Conservation (phyloP, 2,113 vertebrate genomes). For the Charina bottae region DNA sequence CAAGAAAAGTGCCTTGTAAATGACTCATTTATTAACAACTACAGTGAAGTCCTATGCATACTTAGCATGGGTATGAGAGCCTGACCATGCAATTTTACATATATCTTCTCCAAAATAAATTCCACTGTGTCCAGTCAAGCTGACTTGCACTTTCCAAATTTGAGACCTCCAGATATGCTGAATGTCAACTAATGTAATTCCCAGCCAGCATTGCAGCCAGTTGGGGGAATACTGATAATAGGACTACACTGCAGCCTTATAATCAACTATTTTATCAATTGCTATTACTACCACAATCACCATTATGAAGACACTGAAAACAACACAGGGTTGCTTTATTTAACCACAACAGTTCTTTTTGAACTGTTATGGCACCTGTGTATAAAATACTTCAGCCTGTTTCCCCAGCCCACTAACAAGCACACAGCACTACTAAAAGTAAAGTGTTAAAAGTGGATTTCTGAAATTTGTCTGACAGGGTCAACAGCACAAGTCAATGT, state of each 20-base stretch:
- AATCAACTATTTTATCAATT: background rate
- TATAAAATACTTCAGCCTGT: constrained; percentile 4
- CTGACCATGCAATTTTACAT: background rate
- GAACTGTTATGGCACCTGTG: background rate
- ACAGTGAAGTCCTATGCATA: background rate
- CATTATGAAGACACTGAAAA: background rate
- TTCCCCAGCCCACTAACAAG: constrained; percentile 11
- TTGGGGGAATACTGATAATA: background rate
- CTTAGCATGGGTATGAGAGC: background rate
- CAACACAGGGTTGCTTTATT: background rate
- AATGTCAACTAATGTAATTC: background rate
- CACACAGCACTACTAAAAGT: constrained; percentile 4
- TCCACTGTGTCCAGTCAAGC: background rate
- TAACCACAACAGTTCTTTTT: background rate
- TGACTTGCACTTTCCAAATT: background rate
- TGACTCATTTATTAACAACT: background rate
- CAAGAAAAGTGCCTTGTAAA: background rate
- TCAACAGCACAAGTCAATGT: background rate
- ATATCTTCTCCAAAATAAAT: background rate
- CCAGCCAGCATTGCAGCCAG: background rate
- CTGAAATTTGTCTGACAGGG: constrained; percentile 22
- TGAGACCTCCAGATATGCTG: background rate
- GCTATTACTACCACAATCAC: background rate
- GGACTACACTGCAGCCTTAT: background rate
- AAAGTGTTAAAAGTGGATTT: constrained; percentile 3